phyloP scores from a whole-genome alignment of 30 jellyfish, hydroid and myxozoan species.

The Clytia hemisphaerica region DNA sequence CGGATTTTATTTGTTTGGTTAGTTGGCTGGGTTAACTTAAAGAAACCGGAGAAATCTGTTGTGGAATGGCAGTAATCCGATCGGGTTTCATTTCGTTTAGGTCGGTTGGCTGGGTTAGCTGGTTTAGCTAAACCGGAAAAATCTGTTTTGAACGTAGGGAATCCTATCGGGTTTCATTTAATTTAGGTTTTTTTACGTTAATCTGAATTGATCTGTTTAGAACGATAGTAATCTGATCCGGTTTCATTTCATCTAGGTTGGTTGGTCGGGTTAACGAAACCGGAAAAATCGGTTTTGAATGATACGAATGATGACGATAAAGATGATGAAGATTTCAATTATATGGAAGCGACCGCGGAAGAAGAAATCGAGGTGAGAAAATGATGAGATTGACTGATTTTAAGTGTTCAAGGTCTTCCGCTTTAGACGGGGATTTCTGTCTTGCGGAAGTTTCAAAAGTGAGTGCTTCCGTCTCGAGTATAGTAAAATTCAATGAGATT shows the following conservation, averaged over 20 bases:
- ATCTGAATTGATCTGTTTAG: background rate
- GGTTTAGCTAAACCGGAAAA: slow-evolving; percentile 18
- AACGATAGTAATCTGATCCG: background rate
- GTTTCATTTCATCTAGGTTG: background rate
- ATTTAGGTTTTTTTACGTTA: too few relatives aligned
- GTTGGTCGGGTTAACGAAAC: slow-evolving; percentile 22
- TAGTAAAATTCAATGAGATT: too few relatives aligned
- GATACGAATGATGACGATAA: slow-evolving; percentile 71
- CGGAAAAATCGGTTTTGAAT: slow-evolving; percentile 3
- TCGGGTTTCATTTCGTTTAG: background rate
- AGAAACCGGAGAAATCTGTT: too few relatives aligned
- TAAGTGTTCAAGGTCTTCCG: background rate
- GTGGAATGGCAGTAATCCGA: too few relatives aligned
- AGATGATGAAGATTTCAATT: slow-evolving; percentile 87
- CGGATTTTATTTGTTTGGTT: too few relatives aligned
- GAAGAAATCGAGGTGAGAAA: slow-evolving; percentile 37
- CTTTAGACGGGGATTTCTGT: background rate
- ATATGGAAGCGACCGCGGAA: slow-evolving; percentile 82
- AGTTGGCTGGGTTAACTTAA: too few relatives aligned
- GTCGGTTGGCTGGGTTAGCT: slow-evolving; percentile 19
- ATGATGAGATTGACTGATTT: background rate
- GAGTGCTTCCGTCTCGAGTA: too few relatives aligned
- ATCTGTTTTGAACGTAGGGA: slow-evolving; percentile 32
- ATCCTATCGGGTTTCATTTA: too few relatives aligned
- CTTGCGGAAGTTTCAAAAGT: too few relatives aligned